Conservation (phyloP, 2,113 vertebrate species). For the Junco hyemalis region DNA sequence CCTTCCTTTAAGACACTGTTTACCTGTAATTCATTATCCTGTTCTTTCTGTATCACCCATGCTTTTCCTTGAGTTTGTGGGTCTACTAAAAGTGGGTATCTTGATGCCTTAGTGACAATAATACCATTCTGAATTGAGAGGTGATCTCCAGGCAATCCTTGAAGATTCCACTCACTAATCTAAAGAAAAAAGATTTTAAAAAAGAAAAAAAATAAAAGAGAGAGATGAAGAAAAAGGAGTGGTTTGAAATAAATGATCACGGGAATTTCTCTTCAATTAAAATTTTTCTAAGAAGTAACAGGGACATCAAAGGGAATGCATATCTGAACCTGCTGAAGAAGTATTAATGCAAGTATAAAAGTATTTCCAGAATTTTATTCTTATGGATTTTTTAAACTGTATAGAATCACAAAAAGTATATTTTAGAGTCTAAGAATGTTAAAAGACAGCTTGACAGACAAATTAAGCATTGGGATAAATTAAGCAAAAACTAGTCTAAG, state of each 20-base stretch:
- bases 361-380: neutral
- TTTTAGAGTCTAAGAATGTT: neutral
- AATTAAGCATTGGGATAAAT: neutral
- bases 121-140: slow-evolving; percentile 82
- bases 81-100: slow-evolving; percentile 79
- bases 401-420: neutral
- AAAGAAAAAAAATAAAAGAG: neutral
- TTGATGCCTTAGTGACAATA: slow-evolving; percentile 79
- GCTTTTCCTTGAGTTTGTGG: slow-evolving; percentile 80
- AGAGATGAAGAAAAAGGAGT: neutral
- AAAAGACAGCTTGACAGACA: neutral
- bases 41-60: slow-evolving; percentile 80
- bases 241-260: neutral
- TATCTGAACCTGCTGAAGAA: neutral
- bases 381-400: neutral
- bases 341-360: neutral
- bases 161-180: slow-evolving; percentile 80
- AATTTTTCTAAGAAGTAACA: neutral
- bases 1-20: neutral
- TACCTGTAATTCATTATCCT: slow-evolving; percentile 77
- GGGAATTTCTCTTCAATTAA: neutral
- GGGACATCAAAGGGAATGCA: neutral
- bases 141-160: slow-evolving; percentile 78
- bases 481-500: neutral
- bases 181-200: neutral